Percentiles rank a stretch among this genome's conserved stretches.
Conservation (phyloP, 2,113 vertebrate genomes). For the Xenopus borealis region DNA sequence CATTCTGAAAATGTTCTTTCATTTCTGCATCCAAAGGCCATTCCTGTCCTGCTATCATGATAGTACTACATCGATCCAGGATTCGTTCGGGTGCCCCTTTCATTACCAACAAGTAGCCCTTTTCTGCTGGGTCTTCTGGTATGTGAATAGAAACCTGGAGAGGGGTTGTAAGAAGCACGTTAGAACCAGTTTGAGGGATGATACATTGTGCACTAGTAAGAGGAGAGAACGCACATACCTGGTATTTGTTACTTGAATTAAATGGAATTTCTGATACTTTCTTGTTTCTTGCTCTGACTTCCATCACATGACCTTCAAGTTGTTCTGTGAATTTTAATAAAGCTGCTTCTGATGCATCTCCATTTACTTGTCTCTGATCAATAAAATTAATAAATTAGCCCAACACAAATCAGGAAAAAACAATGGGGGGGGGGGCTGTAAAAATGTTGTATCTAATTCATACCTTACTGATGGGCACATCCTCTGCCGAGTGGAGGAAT, state of each 20-base stretch:
- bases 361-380: constrained; percentile 65
- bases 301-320: constrained; percentile 65
- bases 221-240: constrained; percentile 53
- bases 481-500: constrained; percentile 69
- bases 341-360: constrained; percentile 76
- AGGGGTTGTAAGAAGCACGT: not conserved
- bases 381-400: constrained; percentile 22
- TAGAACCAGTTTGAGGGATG: not conserved
- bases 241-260: constrained; percentile 78
- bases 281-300: constrained; percentile 61
- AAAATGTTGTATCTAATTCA: not conserved
- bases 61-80: constrained; percentile 69
- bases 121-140: constrained; percentile 56
- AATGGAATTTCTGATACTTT: constrained; percentile 78
- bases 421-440: not conserved
- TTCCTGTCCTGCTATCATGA: constrained; percentile 70
- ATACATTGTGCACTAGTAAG: not conserved
- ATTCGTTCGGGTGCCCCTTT: constrained; percentile 73
- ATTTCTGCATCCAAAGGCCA: constrained; percentile 61
- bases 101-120: constrained; percentile 73
- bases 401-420: too few relatives aligned
- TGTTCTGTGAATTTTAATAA: constrained; percentile 75
- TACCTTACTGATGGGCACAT: constrained; percentile 73
- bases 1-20: constrained; percentile 65
- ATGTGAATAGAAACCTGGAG: constrained; percentile 71